These are phyloP conservation scores for Anoura caudifer DNA, from an alignment of 2,113 vertebrate genomes.

Conservation along the genomic window DNA sequence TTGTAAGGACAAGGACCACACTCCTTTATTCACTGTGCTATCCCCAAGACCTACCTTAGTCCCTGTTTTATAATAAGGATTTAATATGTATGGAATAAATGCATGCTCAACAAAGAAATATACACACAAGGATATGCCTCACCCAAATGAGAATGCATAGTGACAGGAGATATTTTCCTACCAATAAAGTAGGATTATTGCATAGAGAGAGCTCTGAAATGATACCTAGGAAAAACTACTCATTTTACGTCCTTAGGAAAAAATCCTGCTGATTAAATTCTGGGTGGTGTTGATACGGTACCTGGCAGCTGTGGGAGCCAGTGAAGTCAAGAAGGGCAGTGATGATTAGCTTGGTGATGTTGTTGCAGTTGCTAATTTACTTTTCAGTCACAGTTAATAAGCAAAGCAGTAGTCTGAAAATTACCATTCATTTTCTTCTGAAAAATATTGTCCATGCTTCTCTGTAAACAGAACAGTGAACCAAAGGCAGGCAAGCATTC, in stretches of 20 bases:
- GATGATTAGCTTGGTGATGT: not conserved
- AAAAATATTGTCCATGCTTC: not conserved
- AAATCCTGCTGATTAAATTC: not conserved
- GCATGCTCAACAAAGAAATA: not conserved
- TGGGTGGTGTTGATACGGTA: not conserved
- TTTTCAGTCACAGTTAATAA: slow-evolving; percentile 18
- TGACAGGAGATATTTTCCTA: not conserved
- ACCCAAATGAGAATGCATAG: not conserved
- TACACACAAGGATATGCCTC: not conserved
- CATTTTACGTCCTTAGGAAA: not conserved
- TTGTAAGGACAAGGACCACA: not conserved
- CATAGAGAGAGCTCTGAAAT: not conserved
- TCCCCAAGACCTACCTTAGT: not conserved
- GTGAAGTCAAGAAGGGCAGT: not conserved
- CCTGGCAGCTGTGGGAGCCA: not conserved
- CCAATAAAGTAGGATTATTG: not conserved
- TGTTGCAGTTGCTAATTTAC: not conserved
- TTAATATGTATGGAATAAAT: not conserved
- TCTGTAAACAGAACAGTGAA: not conserved
- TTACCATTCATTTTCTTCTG: not conserved
- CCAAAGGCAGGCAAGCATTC: not conserved
- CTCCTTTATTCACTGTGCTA: not conserved
- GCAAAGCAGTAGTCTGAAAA: slow-evolving; percentile 6
- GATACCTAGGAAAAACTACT: not conserved
- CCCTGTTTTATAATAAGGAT: not conserved